Evolutionary conservation across 2,888 invertebrate species (phyloP).

Genomic region (Pyrocoelia pectoralis): DNA sequence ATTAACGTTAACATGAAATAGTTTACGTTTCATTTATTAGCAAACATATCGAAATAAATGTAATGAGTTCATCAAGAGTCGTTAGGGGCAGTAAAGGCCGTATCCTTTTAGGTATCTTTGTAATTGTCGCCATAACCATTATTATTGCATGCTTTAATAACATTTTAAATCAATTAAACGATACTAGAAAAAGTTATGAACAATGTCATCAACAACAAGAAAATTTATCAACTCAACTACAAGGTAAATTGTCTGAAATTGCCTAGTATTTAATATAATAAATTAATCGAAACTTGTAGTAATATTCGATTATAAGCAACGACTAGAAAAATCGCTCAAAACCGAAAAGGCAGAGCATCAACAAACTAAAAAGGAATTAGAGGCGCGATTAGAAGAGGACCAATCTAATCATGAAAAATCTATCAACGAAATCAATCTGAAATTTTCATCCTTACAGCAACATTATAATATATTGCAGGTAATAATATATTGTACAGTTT

Average conservation of each 20-base stretch:
- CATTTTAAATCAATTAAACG: conserved; percentile 66
- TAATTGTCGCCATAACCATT: conserved; percentile 62
- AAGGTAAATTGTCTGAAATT: too few relatives aligned
- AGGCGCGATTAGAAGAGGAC: conserved; percentile 61
- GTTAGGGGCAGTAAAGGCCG: conserved; percentile 67
- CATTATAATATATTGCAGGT: conserved; percentile 64
- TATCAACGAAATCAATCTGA: conserved; percentile 61
- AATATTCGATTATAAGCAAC: conserved; percentile 66
- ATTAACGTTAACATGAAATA: too few relatives aligned
- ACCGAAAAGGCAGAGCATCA: conserved; percentile 65
- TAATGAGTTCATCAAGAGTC: conserved; percentile 64
- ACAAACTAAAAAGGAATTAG: conserved; percentile 62
- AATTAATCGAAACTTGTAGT: too few relatives aligned
- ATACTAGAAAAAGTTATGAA: conserved; percentile 62
- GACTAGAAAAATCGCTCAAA: conserved; percentile 66
- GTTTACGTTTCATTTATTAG: conserved; percentile 23
- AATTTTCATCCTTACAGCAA: conserved; percentile 65
- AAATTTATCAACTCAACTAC: conserved; percentile 65
- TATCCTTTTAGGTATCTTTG: conserved; percentile 64
- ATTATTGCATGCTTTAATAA: conserved; percentile 68
- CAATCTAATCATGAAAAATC: conserved; percentile 62
- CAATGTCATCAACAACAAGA: conserved; percentile 68
- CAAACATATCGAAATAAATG: conserved; percentile 43
- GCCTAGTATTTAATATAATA: not conserved
- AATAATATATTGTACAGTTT: conserved; percentile 17